These are phyloP conservation scores for Tetramorium bicarinatum DNA, from an alignment of 2,888 invertebrate genomes.

Conservation along the genomic window DNA sequence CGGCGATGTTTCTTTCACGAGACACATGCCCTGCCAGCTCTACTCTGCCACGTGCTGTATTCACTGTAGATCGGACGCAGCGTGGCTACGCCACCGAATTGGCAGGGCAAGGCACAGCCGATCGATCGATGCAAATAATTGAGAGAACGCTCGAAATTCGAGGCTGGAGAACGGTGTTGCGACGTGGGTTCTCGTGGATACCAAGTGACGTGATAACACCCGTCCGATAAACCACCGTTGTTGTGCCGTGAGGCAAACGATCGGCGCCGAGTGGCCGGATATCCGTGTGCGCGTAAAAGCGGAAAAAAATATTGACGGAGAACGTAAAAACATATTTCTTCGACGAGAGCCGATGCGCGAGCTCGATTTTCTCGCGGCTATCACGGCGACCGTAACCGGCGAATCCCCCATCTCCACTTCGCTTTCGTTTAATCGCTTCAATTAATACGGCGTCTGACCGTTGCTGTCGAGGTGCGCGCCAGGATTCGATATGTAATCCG, in stretches of 20 bases:
- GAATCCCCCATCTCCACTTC: neutral
- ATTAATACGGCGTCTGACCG: neutral
- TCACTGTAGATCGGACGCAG: slow-evolving; percentile 13
- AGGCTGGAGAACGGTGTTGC: neutral
- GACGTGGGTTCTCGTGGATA: slow-evolving; percentile 12
- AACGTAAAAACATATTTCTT: slow-evolving; percentile 18
- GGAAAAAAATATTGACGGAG: slow-evolving; percentile 7
- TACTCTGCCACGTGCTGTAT: slow-evolving; percentile 59
- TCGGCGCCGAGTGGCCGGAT: slow-evolving; percentile 25
- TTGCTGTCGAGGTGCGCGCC: neutral
- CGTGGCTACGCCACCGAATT: slow-evolving; percentile 21
- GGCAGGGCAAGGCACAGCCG: slow-evolving; percentile 48
- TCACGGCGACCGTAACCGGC: neutral
- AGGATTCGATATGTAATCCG: neutral
- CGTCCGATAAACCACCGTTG: slow-evolving; percentile 44
- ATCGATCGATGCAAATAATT: slow-evolving; percentile 72
- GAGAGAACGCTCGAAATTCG: slow-evolving; percentile 63
- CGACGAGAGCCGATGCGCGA: slow-evolving; percentile 13
- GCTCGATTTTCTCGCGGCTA: slow-evolving; percentile 20
- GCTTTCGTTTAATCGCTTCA: slow-evolving; percentile 32
- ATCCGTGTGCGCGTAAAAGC: slow-evolving; percentile 37
- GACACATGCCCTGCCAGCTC: slow-evolving; percentile 67
- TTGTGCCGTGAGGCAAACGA: slow-evolving; percentile 24
- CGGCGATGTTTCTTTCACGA: slow-evolving; percentile 73
- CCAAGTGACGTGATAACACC: slow-evolving; percentile 44